Conservation (phyloP, 2,797 vertebrate species). For the Lateolabrax maculatus region DNA sequence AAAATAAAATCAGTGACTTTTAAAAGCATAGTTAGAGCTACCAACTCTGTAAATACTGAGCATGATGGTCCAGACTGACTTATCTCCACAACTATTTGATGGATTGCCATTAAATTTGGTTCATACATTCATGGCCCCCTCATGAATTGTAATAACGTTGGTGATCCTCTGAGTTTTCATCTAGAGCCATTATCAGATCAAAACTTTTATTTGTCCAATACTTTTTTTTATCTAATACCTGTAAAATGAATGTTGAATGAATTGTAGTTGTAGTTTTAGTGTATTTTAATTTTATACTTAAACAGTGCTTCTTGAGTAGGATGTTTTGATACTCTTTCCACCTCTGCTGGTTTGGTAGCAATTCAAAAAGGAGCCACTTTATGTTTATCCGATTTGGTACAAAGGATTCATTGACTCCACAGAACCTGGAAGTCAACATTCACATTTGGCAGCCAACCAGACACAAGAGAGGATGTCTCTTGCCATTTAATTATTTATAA, state of each 20-base stretch:
- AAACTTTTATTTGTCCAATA: neutral
- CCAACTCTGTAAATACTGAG: neutral
- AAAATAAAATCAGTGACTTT: conserved; percentile 43
- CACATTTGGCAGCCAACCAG: conserved; percentile 62
- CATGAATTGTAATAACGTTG: too few species aligned
- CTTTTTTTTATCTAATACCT: neutral
- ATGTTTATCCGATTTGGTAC: conserved; percentile 63
- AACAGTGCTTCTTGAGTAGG: neutral
- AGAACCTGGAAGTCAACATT: conserved; percentile 61
- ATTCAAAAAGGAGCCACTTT: conserved; percentile 58
- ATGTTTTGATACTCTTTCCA: conserved; percentile 10
- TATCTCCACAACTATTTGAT: neutral
- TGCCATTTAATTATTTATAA: conserved; percentile 62
- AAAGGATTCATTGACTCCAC: conserved; percentile 57
- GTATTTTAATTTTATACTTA: conserved; percentile 2
- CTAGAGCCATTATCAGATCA: neutral
- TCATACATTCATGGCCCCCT: neutral
- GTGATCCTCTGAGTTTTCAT: too few species aligned
- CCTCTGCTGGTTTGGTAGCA: conserved; percentile 50
- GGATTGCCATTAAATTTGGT: neutral
- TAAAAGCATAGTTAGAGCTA: neutral
- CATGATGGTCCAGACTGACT: neutral
- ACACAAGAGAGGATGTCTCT: conserved; percentile 40
- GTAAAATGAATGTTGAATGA: neutral
- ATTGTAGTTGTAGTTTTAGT: too few species aligned